phyloP scores from a whole-genome alignment of 37 sponge, comb jelly and placozoan species.

The Tethya wilhelma region DNA sequence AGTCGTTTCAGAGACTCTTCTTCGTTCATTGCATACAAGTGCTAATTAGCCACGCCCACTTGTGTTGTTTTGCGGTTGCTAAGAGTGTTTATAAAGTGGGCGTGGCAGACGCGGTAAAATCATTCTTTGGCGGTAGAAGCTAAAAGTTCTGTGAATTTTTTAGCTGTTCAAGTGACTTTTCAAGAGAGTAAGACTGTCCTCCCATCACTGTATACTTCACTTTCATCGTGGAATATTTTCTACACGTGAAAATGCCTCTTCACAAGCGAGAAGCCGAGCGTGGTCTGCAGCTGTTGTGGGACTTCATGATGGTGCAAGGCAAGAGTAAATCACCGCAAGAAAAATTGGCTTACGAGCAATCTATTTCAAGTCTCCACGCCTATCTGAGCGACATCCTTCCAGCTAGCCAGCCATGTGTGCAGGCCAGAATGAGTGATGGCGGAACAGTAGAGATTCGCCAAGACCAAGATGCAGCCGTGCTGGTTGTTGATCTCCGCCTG shows the following conservation, averaged over 20 bases:
- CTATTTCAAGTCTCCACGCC: slow-evolving; percentile 67
- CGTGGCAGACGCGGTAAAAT: too few relatives aligned
- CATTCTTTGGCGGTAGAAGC: too few relatives aligned
- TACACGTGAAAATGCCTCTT: slow-evolving; percentile 83
- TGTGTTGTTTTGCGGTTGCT: background rate
- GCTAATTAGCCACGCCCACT: background rate
- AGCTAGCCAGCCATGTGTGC: slow-evolving; percentile 34
- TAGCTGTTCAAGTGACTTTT: too few relatives aligned
- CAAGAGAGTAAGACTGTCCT: too few relatives aligned
- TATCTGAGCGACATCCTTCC: slow-evolving; percentile 75
- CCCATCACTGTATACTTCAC: too few relatives aligned
- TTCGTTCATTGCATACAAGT: background rate
- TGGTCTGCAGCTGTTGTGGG: slow-evolving; percentile 67
- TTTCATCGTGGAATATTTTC: too few relatives aligned
- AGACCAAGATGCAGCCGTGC: background rate
- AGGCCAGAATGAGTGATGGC: too few relatives aligned
- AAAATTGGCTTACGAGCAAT: slow-evolving; percentile 37
- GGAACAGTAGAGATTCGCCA: slow-evolving; percentile 6
- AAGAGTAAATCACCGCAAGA: background rate
- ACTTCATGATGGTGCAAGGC: background rate
- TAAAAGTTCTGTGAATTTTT: too few relatives aligned
- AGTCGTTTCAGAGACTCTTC: slow-evolving; percentile 12
- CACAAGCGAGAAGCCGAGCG: slow-evolving; percentile 59
- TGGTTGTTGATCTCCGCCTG: slow-evolving; percentile 44
- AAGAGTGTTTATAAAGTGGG: background rate